Evolutionary conservation across 2,113 vertebrate genomes (phyloP), one percentile per base, ranked within the genome.

Genomic region (Cynocephalus volans): DNA sequence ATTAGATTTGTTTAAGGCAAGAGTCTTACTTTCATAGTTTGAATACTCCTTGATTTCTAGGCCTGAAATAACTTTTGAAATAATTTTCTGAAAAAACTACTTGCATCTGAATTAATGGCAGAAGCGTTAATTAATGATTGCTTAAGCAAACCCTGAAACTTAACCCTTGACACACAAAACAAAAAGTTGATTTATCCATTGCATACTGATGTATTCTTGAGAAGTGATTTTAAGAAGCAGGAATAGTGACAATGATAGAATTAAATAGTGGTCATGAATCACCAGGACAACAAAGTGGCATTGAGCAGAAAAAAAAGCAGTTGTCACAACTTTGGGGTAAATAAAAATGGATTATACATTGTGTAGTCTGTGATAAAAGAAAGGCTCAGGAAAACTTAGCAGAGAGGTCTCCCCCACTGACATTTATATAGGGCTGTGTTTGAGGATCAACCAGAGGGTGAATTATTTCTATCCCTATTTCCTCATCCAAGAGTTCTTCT

Each of bases 1-100:
- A 41, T 69, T 88, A 83, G 60, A 83, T 33, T 95, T 97, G 41
- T 17, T 96, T 97, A 95, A 94, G 89, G 69, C 80, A 90, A 96
- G 60, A 89, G 3, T 95, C 60, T 92, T 82, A 70, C 14, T 89
- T 77, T 91, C 72, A 93, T 62, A 33, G 28, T 28, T 95, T 17
- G 14, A 93, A 90, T 14, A 72, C 21, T 50, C 33, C 56, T 86
- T 97, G 73, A 96, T 89, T 93, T 95, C 91, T 89, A 52, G 73
- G 56, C 36, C 36, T 88, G 62, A 95, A 58, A 70, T 52, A 92
- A 88, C 54, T 86, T 90, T 70, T 90, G 56, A 91, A 93, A 92
- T 92, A 83, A 56, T 89, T 93, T 88, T 88, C 33, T 90, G 75
- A 75, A 82, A 84, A 97, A 65, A 52, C 12, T 58, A 54, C 73